Conservation (phyloP, 1,140 invertebrate genomes). For the Drosophila kurseongensis region DNA sequence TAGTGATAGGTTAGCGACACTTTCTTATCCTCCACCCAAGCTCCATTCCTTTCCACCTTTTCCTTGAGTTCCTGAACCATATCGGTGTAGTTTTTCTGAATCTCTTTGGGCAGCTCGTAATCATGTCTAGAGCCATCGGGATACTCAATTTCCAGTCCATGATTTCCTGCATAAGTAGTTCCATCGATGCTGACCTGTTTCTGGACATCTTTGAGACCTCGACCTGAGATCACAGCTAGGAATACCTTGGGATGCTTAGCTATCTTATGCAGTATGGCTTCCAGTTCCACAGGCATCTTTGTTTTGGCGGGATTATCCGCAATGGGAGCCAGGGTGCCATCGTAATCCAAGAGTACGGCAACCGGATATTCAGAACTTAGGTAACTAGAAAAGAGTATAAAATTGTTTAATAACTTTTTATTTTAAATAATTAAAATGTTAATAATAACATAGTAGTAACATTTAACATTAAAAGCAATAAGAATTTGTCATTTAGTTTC, state of each 20-base stretch:
- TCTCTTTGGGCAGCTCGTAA: constrained; percentile 93
- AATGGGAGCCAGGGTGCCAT: constrained; percentile 94
- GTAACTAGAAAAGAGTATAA: constrained; percentile 86
- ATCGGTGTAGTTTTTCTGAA: constrained; percentile 91
- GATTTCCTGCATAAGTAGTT: constrained; percentile 95
- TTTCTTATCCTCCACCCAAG: constrained; percentile 96
- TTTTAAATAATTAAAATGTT: not conserved
- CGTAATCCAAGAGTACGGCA: constrained; percentile 94
- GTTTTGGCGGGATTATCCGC: constrained; percentile 94
- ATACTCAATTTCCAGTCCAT: constrained; percentile 94
- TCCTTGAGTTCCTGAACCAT: constrained; percentile 92
- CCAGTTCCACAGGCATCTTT: constrained; percentile 91
- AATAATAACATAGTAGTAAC: no score
- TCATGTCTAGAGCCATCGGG: constrained; percentile 95
- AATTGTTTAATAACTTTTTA: not conserved
- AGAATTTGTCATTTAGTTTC: no score
- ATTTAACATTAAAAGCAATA: no score
- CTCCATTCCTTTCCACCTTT: constrained; percentile 92
- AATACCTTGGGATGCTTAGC: constrained; percentile 94
- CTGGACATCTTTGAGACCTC: constrained; percentile 93
- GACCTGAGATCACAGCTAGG: constrained; percentile 93
- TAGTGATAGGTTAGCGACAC: constrained; percentile 95
- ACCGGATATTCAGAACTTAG: constrained; percentile 92
- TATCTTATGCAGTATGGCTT: constrained; percentile 90
- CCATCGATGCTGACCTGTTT: constrained; percentile 94